Conservation (phyloP, 2,113 vertebrate species). For the Leuciscus idus region DNA sequence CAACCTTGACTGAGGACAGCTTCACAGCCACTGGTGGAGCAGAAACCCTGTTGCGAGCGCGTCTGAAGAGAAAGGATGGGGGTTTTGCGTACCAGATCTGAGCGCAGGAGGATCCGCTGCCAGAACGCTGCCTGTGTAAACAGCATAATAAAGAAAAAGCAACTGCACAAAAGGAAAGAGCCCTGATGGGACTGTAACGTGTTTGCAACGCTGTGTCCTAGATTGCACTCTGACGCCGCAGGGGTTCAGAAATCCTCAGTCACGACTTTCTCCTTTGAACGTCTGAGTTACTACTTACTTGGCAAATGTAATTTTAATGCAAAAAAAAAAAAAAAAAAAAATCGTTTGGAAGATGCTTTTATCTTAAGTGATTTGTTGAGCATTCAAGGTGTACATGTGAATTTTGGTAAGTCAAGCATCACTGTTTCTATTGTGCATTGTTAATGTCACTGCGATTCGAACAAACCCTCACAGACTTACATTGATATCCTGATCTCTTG, state of each 20-base stretch:
- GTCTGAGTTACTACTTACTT: not conserved
- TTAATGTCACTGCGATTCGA: not conserved
- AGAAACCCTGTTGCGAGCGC: conserved; percentile 39
- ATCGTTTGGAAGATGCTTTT: not conserved
- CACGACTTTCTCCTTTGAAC: not conserved
- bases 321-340: no score
- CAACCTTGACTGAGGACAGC: conserved; percentile 41
- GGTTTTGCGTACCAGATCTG: conserved; percentile 35
- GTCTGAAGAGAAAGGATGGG: conserved; percentile 6
- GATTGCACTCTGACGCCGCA: not conserved
- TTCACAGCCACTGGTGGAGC: conserved; percentile 26
- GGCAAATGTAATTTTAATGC: not conserved
- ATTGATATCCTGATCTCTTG: no score
- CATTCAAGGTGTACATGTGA: not conserved
- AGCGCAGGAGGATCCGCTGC: conserved; percentile 5
- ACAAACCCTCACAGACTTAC: not conserved
- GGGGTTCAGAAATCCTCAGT: not conserved
- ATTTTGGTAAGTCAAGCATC: not conserved
- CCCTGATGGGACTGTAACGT: conserved; percentile 25
- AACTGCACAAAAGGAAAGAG: conserved; percentile 12
- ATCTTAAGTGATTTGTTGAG: not conserved
- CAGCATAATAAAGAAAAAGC: conserved; percentile 41
- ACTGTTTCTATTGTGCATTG: not conserved
- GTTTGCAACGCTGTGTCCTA: conserved; percentile 14
- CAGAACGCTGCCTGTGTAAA: conserved; percentile 39